Percentiles rank a stretch among this genome's conserved stretches.
These are phyloP conservation scores for Dendrocincla tyrannina DNA, from an alignment of 2,797 vertebrate genomes.

Conservation along the genomic window DNA sequence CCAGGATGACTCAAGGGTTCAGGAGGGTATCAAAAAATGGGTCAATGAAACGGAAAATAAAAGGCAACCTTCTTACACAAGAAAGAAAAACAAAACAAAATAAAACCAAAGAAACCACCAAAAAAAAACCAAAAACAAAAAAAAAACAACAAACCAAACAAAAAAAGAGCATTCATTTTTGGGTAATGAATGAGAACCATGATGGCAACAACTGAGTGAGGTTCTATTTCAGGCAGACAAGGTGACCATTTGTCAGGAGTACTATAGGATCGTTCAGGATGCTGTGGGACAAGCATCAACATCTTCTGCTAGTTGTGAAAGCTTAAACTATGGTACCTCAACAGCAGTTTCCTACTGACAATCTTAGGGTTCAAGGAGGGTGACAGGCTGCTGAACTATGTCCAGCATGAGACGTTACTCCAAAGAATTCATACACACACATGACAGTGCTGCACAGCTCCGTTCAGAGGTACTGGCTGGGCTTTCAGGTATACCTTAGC, in stretches of 20 bases:
- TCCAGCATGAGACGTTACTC: rapidly evolving
- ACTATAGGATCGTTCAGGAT: background rate
- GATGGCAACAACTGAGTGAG: background rate
- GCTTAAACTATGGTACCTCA: background rate
- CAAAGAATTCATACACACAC: background rate
- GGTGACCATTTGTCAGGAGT: background rate
- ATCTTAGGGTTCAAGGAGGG: background rate
- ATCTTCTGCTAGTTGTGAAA: background rate
- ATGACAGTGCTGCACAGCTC: rapidly evolving
- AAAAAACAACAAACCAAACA: background rate
- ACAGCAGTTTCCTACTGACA: background rate
- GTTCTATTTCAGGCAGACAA: background rate
- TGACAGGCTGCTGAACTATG: background rate
- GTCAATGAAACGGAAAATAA: background rate
- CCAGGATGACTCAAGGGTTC: background rate
- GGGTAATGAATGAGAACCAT: background rate
- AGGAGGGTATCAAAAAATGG: background rate
- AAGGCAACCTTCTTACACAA: background rate
- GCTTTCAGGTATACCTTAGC: background rate
- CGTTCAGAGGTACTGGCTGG: background rate
- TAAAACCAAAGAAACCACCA: background rate
- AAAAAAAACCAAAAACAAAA: background rate
- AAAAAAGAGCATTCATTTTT: background rate
- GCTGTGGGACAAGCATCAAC: background rate
- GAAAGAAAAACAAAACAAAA: background rate